A percentile compares a stretch with the other conserved stretches of the same genome.
phyloP scores from a whole-genome alignment of 2,113 vertebrate species.

The Clarias batrachus region DNA sequence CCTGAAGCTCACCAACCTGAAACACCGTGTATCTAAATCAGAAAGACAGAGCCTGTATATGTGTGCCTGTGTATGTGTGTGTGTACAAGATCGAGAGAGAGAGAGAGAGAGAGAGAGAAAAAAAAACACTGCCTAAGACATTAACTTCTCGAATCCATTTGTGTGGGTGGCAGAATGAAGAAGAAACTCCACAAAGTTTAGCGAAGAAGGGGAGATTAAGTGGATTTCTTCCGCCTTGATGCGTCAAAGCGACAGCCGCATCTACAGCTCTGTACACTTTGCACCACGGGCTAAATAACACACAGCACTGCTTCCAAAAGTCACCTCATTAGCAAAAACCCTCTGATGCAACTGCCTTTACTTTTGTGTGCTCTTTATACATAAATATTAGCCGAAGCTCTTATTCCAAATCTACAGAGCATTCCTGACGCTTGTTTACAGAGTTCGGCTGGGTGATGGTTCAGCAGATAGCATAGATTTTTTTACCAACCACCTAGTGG shows the following conservation, averaged over 20 bases:
- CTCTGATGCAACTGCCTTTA: slow-evolving; percentile 4
- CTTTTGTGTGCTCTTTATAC: background rate
- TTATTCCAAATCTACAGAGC: slow-evolving; percentile 5
- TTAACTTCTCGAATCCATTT: slow-evolving; percentile 32
- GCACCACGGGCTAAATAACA: slow-evolving; percentile 41
- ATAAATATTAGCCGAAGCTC: background rate
- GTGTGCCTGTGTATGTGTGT: background rate
- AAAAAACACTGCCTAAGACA: slow-evolving; percentile 25
- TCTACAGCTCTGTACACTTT: slow-evolving; percentile 18
- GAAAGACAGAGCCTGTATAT: slow-evolving; percentile 4
- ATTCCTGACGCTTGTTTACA: background rate
- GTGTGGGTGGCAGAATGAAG: slow-evolving; percentile 39
- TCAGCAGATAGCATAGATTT: slow-evolving; percentile 37
- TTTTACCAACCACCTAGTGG: background rate
- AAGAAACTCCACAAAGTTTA: slow-evolving; percentile 33
- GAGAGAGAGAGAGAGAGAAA: background rate
- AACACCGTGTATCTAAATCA: slow-evolving; percentile 22
- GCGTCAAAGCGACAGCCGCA: slow-evolving; percentile 32
- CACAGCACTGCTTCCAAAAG: slow-evolving; percentile 28
- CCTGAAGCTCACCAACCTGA: slow-evolving; percentile 35
- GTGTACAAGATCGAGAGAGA: background rate
- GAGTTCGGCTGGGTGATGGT: slow-evolving; percentile 3
- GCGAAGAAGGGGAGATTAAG: slow-evolving; percentile 39
- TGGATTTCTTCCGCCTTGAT: slow-evolving; percentile 43
- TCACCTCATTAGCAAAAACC: slow-evolving; percentile 24